Percentiles rank a stretch among this genome's conserved stretches.
phyloP scores from a whole-genome alignment of 2,888 invertebrate species.

The Panopea generosa region DNA sequence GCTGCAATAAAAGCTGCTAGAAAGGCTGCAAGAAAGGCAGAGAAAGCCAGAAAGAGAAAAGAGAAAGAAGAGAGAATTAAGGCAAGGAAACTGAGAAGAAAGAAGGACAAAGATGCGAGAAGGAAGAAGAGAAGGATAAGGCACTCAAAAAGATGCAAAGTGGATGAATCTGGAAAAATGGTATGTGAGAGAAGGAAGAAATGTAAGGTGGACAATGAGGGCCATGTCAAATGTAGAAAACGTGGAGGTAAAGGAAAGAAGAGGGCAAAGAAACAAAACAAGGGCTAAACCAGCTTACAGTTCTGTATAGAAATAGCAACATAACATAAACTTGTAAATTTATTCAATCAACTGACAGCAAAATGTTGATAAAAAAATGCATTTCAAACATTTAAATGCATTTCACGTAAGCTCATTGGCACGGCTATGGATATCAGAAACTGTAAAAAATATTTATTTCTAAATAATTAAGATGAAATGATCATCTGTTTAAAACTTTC shows the following conservation, averaged over 20 bases:
- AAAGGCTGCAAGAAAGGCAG: constrained; percentile 47
- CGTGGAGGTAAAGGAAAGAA: constrained; percentile 13
- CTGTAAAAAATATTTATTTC: too few species aligned
- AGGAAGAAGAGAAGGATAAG: constrained; percentile 57
- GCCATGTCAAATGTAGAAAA: constrained; percentile 39
- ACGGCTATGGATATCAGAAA: too few species aligned
- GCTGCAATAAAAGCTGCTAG: constrained; percentile 4
- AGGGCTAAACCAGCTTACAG: neutral
- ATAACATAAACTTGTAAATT: too few species aligned
- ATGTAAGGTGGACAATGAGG: constrained; percentile 32
- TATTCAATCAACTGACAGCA: too few species aligned
- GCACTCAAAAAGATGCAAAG: constrained; percentile 32
- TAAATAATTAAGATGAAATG: too few species aligned
- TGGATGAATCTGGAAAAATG: constrained; percentile 33
- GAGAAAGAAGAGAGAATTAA: constrained; percentile 33
- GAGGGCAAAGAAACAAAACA: constrained; percentile 1
- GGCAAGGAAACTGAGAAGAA: constrained; percentile 1
- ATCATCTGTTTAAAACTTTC: too few species aligned
- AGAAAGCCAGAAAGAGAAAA: constrained; percentile 27
- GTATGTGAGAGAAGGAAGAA: constrained; percentile 40
- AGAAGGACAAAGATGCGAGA: constrained; percentile 40
- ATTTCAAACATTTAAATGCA: too few species aligned
- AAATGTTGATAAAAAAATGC: too few species aligned
- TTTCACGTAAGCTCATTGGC: too few species aligned
- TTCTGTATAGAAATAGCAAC: too few species aligned